A percentile compares a stretch with the other conserved stretches of the same genome.
Evolutionary conservation across 2,888 invertebrate species (phyloP).

Genomic region (Ceramica pisi): DNA sequence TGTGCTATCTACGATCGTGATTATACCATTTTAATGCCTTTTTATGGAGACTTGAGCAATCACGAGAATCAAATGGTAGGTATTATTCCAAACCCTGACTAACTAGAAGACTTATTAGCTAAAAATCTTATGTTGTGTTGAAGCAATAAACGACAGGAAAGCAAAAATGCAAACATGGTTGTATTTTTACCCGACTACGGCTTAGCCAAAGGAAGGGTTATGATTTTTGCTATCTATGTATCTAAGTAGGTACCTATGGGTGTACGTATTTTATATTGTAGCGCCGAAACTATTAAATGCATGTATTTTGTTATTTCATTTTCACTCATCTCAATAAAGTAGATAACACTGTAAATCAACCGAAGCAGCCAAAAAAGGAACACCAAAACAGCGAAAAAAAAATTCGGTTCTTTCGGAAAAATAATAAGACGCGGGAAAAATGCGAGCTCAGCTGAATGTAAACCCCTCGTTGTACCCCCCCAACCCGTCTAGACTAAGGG

Average conservation of each 20-base stretch:
- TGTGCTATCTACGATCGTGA: conserved; percentile 29
- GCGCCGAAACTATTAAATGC: background rate
- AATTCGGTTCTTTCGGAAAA: conserved; percentile 71
- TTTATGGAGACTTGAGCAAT: conserved; percentile 29
- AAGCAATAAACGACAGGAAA: conserved; percentile 11
- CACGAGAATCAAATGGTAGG: conserved; percentile 18
- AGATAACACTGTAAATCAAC: background rate
- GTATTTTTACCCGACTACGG: background rate
- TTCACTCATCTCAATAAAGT: background rate
- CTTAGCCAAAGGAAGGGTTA: too few relatives aligned
- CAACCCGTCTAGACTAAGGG: conserved; percentile 69
- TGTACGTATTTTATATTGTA: too few relatives aligned
- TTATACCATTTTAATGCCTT: conserved; percentile 30
- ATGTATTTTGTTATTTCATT: background rate
- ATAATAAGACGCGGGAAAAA: conserved; percentile 70
- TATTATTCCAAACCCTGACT: background rate
- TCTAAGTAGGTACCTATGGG: too few relatives aligned
- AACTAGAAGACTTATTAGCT: background rate
- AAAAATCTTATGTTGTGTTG: conserved; percentile 12
- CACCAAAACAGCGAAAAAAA: conserved; percentile 61
- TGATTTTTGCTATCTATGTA: too few relatives aligned
- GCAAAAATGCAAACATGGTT: background rate
- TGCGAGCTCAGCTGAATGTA: conserved; percentile 72
- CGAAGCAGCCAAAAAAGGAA: conserved; percentile 17
- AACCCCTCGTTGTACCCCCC: conserved; percentile 53